Percentiles rank a stretch among this genome's conserved stretches.
Conservation (phyloP, 2,113 vertebrate genomes). For the Puma concolor region DNA sequence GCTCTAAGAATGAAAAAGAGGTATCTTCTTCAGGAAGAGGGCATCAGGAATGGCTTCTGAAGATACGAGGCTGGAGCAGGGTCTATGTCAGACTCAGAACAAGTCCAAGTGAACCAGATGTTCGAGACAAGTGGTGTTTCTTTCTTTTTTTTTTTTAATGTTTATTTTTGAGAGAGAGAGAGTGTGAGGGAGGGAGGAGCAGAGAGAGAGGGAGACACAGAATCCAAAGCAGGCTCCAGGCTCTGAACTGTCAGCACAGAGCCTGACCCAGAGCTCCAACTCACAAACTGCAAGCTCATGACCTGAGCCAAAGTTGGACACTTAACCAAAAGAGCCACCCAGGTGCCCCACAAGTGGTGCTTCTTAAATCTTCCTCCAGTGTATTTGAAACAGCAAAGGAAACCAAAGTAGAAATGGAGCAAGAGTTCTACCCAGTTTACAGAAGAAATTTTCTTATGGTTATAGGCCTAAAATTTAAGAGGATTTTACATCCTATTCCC, state of each 20-base stretch:
- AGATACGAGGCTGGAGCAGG: background rate
- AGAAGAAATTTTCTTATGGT: background rate
- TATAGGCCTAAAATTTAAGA: constrained; percentile 24
- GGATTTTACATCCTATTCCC: background rate
- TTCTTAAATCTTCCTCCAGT: background rate
- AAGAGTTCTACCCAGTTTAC: background rate
- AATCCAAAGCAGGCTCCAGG: no score
- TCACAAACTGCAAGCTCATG: no score
- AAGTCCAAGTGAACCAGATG: background rate
- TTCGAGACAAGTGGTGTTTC: background rate
- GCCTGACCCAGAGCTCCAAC: no score
- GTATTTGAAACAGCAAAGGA: background rate
- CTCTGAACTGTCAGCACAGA: no score
- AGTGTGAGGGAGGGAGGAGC: no score
- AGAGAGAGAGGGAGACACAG: no score
- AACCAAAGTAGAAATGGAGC: background rate
- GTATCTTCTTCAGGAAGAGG: background rate
- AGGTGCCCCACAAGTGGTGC: no score
- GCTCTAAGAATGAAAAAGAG: background rate
- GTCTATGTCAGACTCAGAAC: background rate
- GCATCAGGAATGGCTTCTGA: background rate
- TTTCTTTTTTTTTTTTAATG: background rate
- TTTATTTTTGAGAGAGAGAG: no score
- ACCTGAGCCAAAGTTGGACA: no score
- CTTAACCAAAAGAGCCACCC: no score